Percentiles rank a stretch among this genome's conserved stretches.
phyloP scores from a whole-genome alignment of 2,113 vertebrate species.

The Ahaetulla prasina region DNA sequence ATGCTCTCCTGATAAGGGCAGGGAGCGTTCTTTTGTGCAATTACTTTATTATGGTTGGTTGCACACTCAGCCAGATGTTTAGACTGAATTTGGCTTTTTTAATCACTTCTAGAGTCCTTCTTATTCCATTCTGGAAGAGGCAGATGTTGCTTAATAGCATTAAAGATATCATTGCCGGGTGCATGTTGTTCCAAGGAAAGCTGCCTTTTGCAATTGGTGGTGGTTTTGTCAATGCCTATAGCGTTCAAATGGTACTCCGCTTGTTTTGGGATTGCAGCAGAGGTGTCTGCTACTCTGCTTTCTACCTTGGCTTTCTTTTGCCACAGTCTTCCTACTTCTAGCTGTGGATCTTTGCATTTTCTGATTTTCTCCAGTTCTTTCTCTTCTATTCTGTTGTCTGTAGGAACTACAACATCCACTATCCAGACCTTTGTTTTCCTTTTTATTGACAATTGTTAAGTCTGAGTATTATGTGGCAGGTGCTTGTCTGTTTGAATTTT shows the following conservation, averaged over 20 bases:
- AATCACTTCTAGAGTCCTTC: not conserved
- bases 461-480: not conserved
- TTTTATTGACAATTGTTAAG: not conserved
- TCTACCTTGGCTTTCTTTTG: not conserved
- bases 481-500: not conserved
- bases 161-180: not conserved
- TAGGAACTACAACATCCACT: too few relatives aligned
- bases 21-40: conserved; percentile 43
- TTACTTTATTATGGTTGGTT: conserved; percentile 58
- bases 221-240: not conserved
- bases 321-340: not conserved
- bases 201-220: not conserved
- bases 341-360: not conserved
- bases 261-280: not conserved
- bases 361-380: not conserved
- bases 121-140: not conserved
- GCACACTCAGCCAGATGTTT: not conserved
- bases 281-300: not conserved
- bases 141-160: not conserved
- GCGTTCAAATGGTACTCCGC: not conserved
- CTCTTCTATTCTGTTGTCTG: too few relatives aligned
- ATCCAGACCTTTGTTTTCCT: not conserved
- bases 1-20: not conserved
- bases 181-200: not conserved
- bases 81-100: not conserved